Percentiles rank a stretch among this genome's conserved stretches.
These are phyloP conservation scores for Pelobates cultripes DNA, from an alignment of 2,797 vertebrate genomes.

Conservation along the genomic window DNA sequence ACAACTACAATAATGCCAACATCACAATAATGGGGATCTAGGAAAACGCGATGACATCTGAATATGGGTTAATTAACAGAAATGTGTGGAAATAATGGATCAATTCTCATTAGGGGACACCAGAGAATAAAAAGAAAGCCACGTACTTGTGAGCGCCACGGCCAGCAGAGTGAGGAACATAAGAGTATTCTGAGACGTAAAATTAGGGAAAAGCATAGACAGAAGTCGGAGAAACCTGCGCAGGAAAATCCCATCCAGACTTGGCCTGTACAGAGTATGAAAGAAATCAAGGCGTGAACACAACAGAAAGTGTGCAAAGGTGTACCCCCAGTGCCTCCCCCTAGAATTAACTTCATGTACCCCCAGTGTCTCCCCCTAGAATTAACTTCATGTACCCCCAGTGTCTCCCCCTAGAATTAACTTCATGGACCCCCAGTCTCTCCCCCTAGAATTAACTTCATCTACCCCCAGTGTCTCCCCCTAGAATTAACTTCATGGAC, in stretches of 20 bases:
- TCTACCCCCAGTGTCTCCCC: not conserved
- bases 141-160: slow-evolving; percentile 85
- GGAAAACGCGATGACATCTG: too few relatives aligned
- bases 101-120: too few relatives aligned
- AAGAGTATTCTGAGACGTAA: slow-evolving; percentile 78
- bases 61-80: too few relatives aligned
- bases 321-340: too few relatives aligned
- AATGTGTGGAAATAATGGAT: too few relatives aligned
- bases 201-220: slow-evolving; percentile 84
- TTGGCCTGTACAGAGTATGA: slow-evolving; percentile 61
- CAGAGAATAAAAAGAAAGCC: not conserved
- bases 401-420: too few relatives aligned
- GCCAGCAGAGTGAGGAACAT: slow-evolving; percentile 89
- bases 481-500: not conserved
- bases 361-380: too few relatives aligned
- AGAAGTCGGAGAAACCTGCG: slow-evolving; percentile 83
- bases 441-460: not conserved
- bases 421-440: not conserved
- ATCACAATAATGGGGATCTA: too few relatives aligned
- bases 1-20: too few relatives aligned
- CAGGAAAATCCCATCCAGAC: slow-evolving; percentile 83
- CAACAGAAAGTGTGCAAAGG: too few relatives aligned
- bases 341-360: too few relatives aligned
- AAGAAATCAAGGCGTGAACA: too few relatives aligned
- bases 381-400: not conserved